These are phyloP conservation scores for Formica exsecta DNA, from an alignment of 1,140 invertebrate genomes.

Conservation along the genomic window DNA sequence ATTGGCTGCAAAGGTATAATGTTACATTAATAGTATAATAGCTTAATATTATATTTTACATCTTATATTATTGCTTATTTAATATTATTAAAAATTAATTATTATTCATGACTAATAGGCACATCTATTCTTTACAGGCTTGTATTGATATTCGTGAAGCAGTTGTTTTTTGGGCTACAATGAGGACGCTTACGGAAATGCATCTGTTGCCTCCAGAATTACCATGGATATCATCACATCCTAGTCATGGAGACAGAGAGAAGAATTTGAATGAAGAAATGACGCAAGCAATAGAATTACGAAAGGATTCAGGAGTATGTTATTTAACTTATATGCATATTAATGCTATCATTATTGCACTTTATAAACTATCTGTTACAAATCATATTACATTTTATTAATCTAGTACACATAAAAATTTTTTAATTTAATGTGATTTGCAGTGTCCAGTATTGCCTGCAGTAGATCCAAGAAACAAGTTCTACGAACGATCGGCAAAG, in stretches of 20 bases:
- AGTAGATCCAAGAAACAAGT: conserved; percentile 75
- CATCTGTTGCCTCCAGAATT: conserved; percentile 59
- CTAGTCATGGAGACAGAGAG: conserved; percentile 86
- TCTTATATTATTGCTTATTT: neutral
- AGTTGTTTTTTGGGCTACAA: conserved; percentile 88
- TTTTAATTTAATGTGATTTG: neutral
- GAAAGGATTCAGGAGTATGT: conserved; percentile 73
- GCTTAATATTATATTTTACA: neutral
- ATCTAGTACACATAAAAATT: neutral
- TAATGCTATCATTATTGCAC: conserved; percentile 18
- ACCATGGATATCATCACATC: conserved; percentile 89
- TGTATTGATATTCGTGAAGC: conserved; percentile 90
- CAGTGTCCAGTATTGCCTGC: conserved; percentile 66
- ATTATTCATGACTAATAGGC: conserved; percentile 13
- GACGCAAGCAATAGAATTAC: conserved; percentile 81
- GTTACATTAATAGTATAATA: conserved; percentile 1
- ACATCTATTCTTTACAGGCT: conserved; percentile 82
- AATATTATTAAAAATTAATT: neutral
- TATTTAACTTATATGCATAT: neutral
- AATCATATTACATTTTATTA: neutral
- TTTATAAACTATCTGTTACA: neutral
- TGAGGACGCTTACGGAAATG: conserved; percentile 80
- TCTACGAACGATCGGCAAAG: conserved; percentile 68
- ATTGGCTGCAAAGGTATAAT: conserved; percentile 88
- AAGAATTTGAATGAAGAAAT: conserved; percentile 85